Conservation (phyloP, 2,113 vertebrate genomes). For the Chaetodon trifascialis region DNA sequence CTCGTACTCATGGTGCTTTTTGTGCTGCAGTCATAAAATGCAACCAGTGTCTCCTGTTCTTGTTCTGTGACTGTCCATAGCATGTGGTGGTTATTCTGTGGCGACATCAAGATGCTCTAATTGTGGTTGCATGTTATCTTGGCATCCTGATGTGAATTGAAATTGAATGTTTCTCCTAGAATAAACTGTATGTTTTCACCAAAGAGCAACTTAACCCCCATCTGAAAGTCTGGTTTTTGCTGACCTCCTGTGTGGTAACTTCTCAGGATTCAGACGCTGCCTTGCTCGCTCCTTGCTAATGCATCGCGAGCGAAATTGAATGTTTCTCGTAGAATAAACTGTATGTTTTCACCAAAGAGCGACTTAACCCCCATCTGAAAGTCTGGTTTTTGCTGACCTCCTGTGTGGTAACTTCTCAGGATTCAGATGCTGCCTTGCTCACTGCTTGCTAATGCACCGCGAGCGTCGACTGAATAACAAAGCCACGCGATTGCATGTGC, state of each 20-base stretch:
- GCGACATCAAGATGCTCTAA: too few relatives aligned
- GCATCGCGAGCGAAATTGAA: too few relatives aligned
- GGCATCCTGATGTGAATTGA: not conserved
- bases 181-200: not conserved
- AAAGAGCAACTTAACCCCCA: not conserved
- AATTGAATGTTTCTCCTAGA: not conserved
- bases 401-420: not conserved
- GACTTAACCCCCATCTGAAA: not conserved
- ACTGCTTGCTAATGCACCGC: not conserved
- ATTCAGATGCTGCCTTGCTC: not conserved
- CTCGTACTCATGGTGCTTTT: not conserved
- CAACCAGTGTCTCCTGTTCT: too few relatives aligned
- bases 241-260: not conserved
- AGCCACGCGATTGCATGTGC: not conserved
- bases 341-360: not conserved
- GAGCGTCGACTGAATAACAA: not conserved
- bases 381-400: not conserved
- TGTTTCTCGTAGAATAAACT: too few relatives aligned
- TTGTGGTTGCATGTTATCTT: too few relatives aligned
- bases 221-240: not conserved
- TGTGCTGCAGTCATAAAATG: not conserved
- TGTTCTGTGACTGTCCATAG: not conserved
- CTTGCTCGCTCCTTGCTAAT: not conserved
- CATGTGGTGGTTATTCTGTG: too few relatives aligned
- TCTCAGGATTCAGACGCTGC: too few relatives aligned